These are phyloP conservation scores for Eristalinus aeneus DNA, from an alignment of 2,888 invertebrate genomes.

Conservation along the genomic window DNA sequence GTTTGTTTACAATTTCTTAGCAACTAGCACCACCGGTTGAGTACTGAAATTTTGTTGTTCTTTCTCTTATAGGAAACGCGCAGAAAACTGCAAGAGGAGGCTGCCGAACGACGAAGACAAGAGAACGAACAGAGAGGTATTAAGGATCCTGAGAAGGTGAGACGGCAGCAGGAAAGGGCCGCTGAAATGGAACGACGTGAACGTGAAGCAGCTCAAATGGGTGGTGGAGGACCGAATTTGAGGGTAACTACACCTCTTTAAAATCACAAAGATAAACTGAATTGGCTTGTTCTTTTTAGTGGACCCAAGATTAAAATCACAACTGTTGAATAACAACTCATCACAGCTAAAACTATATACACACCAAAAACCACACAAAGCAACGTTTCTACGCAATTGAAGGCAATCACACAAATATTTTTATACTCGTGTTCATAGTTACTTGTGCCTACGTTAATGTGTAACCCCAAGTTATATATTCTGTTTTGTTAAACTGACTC, in stretches of 20 bases:
- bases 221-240: constrained; percentile 73
- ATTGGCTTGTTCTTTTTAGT: constrained; percentile 22
- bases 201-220: constrained; percentile 79
- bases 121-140: constrained; percentile 85
- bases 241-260: constrained; percentile 64
- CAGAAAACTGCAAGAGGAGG: constrained; percentile 85
- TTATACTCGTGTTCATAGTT: constrained; percentile 30
- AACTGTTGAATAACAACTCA: constrained; percentile 13
- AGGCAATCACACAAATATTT: constrained; percentile 48
- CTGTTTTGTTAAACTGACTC: background rate
- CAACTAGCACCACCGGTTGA: background rate
- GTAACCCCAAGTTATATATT: constrained; percentile 22
- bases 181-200: constrained; percentile 83
- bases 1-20: constrained; percentile 68
- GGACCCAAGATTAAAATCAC: constrained; percentile 57
- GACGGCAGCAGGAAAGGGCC: constrained; percentile 83
- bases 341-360: constrained; percentile 56
- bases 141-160: constrained; percentile 84
- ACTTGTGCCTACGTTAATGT: constrained; percentile 13
- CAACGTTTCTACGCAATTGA: constrained; percentile 31
- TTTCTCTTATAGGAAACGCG: constrained; percentile 83
- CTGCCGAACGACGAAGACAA: constrained; percentile 85
- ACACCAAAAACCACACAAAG: constrained; percentile 48
- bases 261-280: background rate
- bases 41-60: background rate